Conservation (phyloP, 2,113 vertebrate genomes). For the Egretta garzetta region DNA sequence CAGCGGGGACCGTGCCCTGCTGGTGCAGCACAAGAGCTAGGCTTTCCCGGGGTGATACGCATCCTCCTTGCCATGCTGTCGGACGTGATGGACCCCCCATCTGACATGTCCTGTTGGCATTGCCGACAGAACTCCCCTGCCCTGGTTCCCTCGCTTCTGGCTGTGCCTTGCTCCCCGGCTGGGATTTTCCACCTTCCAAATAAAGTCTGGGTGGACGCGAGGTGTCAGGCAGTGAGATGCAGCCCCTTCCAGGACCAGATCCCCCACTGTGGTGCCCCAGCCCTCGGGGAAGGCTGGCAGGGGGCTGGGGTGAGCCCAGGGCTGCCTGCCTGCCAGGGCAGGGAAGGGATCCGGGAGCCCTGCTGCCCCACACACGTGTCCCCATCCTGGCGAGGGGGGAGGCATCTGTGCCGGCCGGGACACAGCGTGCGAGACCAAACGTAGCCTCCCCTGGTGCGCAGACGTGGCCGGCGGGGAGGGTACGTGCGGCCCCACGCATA, state of each 20-base stretch:
- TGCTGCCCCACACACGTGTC: background rate
- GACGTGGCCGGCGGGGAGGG: conserved; percentile 5
- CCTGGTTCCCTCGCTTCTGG: rapidly evolving
- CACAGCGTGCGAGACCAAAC: background rate
- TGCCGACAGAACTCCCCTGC: background rate
- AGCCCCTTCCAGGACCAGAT: background rate
- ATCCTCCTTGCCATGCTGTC: rapidly evolving
- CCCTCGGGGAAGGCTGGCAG: background rate
- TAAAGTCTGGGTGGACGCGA: background rate
- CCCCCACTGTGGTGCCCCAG: rapidly evolving
- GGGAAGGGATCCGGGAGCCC: background rate
- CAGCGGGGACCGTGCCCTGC: rapidly evolving
- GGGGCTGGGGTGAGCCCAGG: background rate
- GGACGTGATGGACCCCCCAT: rapidly evolving
- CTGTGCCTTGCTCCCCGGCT: background rate
- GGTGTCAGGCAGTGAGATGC: background rate
- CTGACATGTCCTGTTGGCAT: rapidly evolving
- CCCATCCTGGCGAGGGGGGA: background rate
- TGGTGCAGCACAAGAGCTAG: too few relatives aligned
- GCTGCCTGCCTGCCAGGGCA: background rate
- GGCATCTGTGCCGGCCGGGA: background rate
- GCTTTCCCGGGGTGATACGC: background rate
- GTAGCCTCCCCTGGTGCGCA: background rate
- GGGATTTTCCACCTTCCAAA: background rate
- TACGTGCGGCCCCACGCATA: conserved; percentile 19